These are phyloP conservation scores for Cotesia congregata DNA, from an alignment of 2,888 invertebrate species.

Conservation along the genomic window DNA sequence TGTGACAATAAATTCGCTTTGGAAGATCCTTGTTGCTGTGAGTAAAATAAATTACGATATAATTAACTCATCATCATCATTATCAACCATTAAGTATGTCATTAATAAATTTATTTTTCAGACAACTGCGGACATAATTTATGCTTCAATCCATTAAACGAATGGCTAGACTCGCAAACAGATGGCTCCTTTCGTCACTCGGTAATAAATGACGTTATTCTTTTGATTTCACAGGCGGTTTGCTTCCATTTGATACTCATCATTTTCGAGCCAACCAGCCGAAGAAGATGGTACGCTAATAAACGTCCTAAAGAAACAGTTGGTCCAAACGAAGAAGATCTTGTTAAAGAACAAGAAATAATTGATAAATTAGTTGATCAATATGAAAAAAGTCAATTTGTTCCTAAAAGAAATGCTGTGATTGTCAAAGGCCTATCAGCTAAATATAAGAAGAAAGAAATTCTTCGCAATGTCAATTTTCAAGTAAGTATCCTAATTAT, in stretches of 20 bases:
- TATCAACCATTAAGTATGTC: not conserved
- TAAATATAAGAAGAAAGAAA: conserved; percentile 27
- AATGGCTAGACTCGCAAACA: conserved; percentile 41
- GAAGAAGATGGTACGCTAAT: conserved; percentile 37
- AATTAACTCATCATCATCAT: not conserved
- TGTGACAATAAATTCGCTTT: conserved; percentile 47
- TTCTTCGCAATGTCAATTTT: conserved; percentile 39
- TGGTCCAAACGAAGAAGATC: conserved; percentile 4
- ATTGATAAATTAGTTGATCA: conserved; percentile 32
- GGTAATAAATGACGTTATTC: conserved; percentile 43
- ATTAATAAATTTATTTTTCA: conserved; percentile 28
- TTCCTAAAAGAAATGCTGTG: conserved; percentile 37
- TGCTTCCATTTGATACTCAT: conserved; percentile 39
- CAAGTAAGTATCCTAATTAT: conserved; percentile 28
- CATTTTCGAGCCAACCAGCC: conserved; percentile 44
- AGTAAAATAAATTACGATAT: conserved; percentile 22
- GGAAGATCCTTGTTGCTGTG: conserved; percentile 53
- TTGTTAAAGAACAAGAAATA: not conserved
- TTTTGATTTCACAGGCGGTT: conserved; percentile 42
- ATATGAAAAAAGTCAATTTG: conserved; percentile 33
- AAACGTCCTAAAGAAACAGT: not conserved
- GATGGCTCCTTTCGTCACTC: conserved; percentile 45
- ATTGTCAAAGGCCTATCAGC: conserved; percentile 45
- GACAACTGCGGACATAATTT: conserved; percentile 43
- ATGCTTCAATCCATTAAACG: conserved; percentile 42